Conservation (phyloP, 2,888 invertebrate genomes). For the Nycteola revayana region DNA sequence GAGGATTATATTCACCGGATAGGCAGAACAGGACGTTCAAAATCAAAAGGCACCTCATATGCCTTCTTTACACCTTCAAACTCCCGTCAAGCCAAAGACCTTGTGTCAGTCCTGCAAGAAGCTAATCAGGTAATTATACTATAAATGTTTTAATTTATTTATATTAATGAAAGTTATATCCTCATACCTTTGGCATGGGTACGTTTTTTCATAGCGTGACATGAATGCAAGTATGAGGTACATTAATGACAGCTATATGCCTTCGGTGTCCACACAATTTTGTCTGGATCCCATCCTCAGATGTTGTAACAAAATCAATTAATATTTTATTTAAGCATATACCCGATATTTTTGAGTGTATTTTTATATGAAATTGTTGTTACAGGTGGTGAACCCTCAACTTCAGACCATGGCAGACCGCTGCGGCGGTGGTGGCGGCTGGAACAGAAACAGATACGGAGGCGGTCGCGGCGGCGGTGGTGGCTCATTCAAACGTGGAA, state of each 20-base stretch:
- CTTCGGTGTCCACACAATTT: constrained; percentile 89
- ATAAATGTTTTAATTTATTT: background rate
- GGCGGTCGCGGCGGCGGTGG: constrained; percentile 72
- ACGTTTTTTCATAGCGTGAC: constrained; percentile 84
- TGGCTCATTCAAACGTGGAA: constrained; percentile 74
- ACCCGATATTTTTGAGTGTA: background rate
- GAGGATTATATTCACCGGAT: constrained; percentile 98
- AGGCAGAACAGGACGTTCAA: constrained; percentile 94
- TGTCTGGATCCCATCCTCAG: constrained; percentile 91
- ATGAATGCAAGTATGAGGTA: constrained; percentile 90
- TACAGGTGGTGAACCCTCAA: constrained; percentile 91
- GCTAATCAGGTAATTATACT: constrained; percentile 92
- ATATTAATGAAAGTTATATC: no score
- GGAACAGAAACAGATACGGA: constrained; percentile 78
- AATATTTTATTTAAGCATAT: background rate
- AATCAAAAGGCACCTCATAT: constrained; percentile 95
- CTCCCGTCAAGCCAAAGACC: constrained; percentile 92
- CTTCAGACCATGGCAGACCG: constrained; percentile 89
- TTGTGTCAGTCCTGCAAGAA: constrained; percentile 93
- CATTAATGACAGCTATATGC: constrained; percentile 85
- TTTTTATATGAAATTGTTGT: constrained; percentile 5
- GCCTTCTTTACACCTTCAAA: constrained; percentile 97
- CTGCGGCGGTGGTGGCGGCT: constrained; percentile 83
- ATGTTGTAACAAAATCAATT: constrained; percentile 78
- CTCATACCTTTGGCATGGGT: constrained; percentile 91